Evolutionary conservation across 2,797 vertebrate genomes (phyloP).

Genomic region (Emydoidea blandingii): DNA sequence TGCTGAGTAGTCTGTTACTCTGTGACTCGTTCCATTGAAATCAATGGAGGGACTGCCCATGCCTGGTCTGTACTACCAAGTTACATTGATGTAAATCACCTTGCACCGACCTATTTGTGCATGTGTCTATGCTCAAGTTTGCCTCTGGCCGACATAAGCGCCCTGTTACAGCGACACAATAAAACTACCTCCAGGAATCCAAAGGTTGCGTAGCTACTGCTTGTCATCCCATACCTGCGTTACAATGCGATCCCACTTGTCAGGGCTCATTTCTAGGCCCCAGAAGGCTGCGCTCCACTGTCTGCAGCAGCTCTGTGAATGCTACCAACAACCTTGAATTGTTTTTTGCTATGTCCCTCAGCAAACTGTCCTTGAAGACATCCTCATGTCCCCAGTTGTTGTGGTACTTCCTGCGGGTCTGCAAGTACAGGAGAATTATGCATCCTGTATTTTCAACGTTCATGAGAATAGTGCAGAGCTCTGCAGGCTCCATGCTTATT

Average conservation of each 20-base stretch:
- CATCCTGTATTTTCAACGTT: neutral
- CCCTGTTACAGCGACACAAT: neutral
- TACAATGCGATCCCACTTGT: neutral
- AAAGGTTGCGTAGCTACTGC: neutral
- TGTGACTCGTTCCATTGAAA: neutral
- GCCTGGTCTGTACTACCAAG: neutral
- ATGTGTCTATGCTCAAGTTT: neutral
- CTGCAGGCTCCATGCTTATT: neutral
- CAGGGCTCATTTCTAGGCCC: neutral
- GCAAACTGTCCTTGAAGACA: neutral
- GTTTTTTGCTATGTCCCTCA: neutral
- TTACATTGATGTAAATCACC: neutral
- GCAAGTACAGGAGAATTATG: neutral
- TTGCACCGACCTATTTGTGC: neutral
- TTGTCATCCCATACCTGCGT: neutral
- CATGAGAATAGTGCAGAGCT: neutral
- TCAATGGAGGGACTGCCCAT: neutral
- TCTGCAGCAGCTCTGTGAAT: neutral
- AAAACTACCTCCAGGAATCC: neutral
- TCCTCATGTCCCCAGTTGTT: neutral
- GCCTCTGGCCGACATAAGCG: neutral
- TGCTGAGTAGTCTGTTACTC: neutral
- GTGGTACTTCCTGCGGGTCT: neutral
- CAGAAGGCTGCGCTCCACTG: neutral
- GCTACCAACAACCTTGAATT: neutral